Evolutionary conservation across 1,140 invertebrate species (phyloP), one percentile per base, ranked within the genome.

Genomic region (Homarus americanus): DNA sequence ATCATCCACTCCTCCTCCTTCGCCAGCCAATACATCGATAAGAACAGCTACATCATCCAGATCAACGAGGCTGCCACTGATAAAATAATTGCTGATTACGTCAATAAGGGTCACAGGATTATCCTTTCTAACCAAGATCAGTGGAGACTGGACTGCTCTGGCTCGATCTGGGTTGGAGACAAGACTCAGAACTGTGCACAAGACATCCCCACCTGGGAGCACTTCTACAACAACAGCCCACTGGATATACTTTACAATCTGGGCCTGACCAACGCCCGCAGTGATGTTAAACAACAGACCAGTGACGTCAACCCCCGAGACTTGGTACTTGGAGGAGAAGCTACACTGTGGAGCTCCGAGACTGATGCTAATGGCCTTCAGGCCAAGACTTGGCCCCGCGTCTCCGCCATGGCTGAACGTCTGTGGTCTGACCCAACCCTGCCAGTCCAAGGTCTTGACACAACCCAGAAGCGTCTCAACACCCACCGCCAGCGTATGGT

Each of bases 71-170:
- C 63, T 24, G 82, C 82, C 28, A 83, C 95, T 0, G 96, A 97
- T 93, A 91, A 94, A 0, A 95, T 96, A 28, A 95, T 97, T 66
- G 94, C 94, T 40, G 95, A 96, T 80, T 94, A 98, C 2, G 93
- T 97, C 3, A 94, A 96, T 49, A 96, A 97, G 32, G 96, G 96
- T 53, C 97, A 96, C 92, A 95, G 95, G 76, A 94, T 97, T 0
- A 97, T 98, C 88, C 95, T 98, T 87, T 97, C 97, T 0, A 98
- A 98, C 93, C 97, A 97, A 93, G 97, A 98, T 94, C 96, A 96
- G 0, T 94, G 97, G 2, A 98, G 98, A 93, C 95, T 98, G 7
- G 97, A 98, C 93, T 98, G 97, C 93, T 97, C 97, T 58, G 97
- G 95, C 93, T 97, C 97, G 1, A 96, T 95, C 69, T 97, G 97